Percentiles rank a stretch among this genome's conserved stretches.
Conservation (phyloP, 2,113 vertebrate species). For the Herpailurus yagouaroundi region DNA sequence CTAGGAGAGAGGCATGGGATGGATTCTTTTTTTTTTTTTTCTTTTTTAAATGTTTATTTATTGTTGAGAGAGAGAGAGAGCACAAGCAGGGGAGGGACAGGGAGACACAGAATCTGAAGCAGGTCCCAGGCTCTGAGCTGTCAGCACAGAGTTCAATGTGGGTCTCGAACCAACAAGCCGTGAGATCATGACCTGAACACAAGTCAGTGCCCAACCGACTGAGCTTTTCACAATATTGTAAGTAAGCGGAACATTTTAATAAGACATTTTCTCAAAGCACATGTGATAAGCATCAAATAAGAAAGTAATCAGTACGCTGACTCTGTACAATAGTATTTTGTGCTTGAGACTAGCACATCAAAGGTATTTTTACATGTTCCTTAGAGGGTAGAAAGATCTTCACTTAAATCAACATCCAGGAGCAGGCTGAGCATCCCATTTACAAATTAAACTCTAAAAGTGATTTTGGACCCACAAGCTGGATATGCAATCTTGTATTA, state of each 20-base stretch:
- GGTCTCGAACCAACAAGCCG: too few relatives aligned
- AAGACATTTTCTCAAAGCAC: neutral
- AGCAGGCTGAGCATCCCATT: neutral
- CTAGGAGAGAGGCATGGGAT: neutral
- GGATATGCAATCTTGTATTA: neutral
- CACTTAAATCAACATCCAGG: neutral
- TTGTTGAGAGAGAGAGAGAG: too few relatives aligned
- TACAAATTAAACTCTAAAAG: neutral
- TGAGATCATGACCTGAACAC: too few relatives aligned
- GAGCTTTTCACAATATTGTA: neutral
- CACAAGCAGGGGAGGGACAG: too few relatives aligned
- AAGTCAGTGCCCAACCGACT: too few relatives aligned
- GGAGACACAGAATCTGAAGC: too few relatives aligned
- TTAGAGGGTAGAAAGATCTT: neutral
- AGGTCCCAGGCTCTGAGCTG: too few relatives aligned
- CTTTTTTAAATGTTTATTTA: too few relatives aligned
- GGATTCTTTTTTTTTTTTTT: neutral
- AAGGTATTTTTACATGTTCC: neutral
- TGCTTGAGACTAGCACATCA: neutral
- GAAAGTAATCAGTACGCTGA: neutral
- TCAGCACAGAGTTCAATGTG: too few relatives aligned
- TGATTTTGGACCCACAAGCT: neutral
- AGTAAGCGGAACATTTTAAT: neutral
- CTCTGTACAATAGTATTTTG: neutral
- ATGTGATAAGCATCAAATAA: neutral